Percentiles rank a stretch among this genome's conserved stretches.
These are phyloP conservation scores for Scomber scombrus DNA, from an alignment of 2,113 vertebrate species.

Conservation along the genomic window DNA sequence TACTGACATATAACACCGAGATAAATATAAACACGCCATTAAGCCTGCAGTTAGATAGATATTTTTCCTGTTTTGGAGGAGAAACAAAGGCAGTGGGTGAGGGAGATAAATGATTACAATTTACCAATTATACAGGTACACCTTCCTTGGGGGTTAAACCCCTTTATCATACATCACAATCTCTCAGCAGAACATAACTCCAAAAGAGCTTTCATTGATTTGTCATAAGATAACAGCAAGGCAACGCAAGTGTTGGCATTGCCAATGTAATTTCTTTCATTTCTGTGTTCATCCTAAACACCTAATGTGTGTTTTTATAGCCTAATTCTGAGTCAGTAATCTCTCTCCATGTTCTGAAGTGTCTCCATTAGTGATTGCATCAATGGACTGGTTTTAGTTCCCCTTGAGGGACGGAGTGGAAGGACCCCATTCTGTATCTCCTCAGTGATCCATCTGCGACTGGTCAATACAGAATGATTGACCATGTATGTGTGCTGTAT, in stretches of 20 bases:
- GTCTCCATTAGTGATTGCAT: slow-evolving; percentile 76
- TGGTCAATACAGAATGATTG: slow-evolving; percentile 77
- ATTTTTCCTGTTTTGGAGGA: slow-evolving; percentile 34
- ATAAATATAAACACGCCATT: slow-evolving; percentile 63
- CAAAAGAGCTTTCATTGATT: slow-evolving; percentile 80
- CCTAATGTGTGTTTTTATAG: slow-evolving; percentile 78
- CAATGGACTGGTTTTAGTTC: slow-evolving; percentile 70
- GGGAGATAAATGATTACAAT: slow-evolving; percentile 50
- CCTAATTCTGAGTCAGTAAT: slow-evolving; percentile 68
- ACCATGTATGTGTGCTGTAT: slow-evolving; percentile 34
- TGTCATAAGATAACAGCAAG: slow-evolving; percentile 64
- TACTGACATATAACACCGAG: slow-evolving; percentile 37
- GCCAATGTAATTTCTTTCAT: slow-evolving; percentile 53
- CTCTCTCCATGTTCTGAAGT: slow-evolving; percentile 68
- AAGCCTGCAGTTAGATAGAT: slow-evolving; percentile 30
- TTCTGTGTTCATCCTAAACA: slow-evolving; percentile 67
- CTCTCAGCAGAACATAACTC: slow-evolving; percentile 55
- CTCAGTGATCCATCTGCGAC: slow-evolving; percentile 70
- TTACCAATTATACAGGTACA: slow-evolving; percentile 71
- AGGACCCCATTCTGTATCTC: slow-evolving; percentile 67
- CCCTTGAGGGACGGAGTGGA: slow-evolving; percentile 74
- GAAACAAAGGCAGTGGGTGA: slow-evolving; percentile 32
- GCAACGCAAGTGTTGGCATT: slow-evolving; percentile 31
- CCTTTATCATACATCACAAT: slow-evolving; percentile 64
- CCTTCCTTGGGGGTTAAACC: slow-evolving; percentile 49